Evolutionary conservation across 2,113 vertebrate genomes (phyloP), one percentile per base, ranked within the genome.

Genomic region (Chaetops frenatus): DNA sequence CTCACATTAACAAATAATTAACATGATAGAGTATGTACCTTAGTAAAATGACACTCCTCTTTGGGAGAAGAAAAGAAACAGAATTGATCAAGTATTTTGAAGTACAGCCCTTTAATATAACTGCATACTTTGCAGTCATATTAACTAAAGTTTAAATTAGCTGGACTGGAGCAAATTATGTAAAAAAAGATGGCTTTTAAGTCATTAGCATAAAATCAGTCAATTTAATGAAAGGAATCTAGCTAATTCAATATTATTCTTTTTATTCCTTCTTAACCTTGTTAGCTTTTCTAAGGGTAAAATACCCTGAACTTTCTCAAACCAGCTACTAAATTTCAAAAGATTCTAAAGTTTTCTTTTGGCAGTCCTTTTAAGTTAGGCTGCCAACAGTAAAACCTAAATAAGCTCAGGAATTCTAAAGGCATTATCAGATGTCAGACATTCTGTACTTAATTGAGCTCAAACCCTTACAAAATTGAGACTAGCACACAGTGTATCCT

Each of bases 251-350:
- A 83, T 83, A 88, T 50, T 73, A 78, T 77, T 80, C 9, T 85
- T 91, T 91, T 91, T 90, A 95, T 87, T 94, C 57, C 38, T 85
- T 94, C 86, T 61, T 73, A 96, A 91, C 54, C 58, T 87, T 90
- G 21, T 77, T 94, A 87, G 66, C 42, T 95, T 92, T 95, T 77
- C 58, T 94, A 60, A 83, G 51, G 51, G 88, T 83, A 91, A 95
- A 92, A 92, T 73, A 70, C 0, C 0, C 7, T 78, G 64, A 94
- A 96, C 71, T 83, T 94, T 80, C 71, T 64, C 54, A 93, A 95
- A 70, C 33, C 14, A 78, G 42, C 38, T 86, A 60, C 60, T 85
- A 51, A 88, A 40, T 96, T 92, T 91, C 47, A 48, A 74, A 93
- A 86, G 81, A 94, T 50, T 8, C 25, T 65, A 73, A 88, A 51